Evolutionary conservation across 2,888 invertebrate genomes (phyloP).

Genomic region (Ditula angustiorana): DNA sequence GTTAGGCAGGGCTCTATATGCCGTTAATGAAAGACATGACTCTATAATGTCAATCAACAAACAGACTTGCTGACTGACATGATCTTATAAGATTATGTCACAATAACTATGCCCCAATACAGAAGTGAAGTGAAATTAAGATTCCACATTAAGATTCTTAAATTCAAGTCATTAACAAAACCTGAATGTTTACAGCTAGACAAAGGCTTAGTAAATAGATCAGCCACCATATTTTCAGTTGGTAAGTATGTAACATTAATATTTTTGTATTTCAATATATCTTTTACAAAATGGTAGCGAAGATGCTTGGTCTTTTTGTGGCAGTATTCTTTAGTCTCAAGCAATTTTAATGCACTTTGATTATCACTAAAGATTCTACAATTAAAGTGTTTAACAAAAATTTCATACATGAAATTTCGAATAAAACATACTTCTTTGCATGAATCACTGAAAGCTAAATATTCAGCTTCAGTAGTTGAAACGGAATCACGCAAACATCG

Average conservation of each 20-base stretch:
- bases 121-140: not conserved
- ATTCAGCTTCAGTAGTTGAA: constrained; percentile 46
- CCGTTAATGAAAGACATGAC: not conserved
- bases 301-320: constrained; percentile 41
- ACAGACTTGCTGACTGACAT: not conserved
- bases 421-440: constrained; percentile 40
- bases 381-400: constrained; percentile 24
- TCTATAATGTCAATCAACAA: constrained; percentile 1
- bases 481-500: constrained; percentile 34
- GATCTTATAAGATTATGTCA: not conserved
- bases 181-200: not conserved
- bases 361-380: constrained; percentile 37
- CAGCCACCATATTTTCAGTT: not conserved
- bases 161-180: not conserved
- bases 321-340: constrained; percentile 36
- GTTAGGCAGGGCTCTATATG: not conserved
- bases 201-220: not conserved
- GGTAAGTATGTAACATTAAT: not conserved
- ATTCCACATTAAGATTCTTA: not conserved
- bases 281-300: constrained; percentile 37
- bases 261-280: constrained; percentile 8
- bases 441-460: constrained; percentile 41
- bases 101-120: not conserved
- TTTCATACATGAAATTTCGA: constrained; percentile 15
- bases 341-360: constrained; percentile 37